Percentiles rank a stretch among this genome's conserved stretches.
Conservation (phyloP, 2,113 vertebrate genomes). For the Cyrtonyx montezumae region DNA sequence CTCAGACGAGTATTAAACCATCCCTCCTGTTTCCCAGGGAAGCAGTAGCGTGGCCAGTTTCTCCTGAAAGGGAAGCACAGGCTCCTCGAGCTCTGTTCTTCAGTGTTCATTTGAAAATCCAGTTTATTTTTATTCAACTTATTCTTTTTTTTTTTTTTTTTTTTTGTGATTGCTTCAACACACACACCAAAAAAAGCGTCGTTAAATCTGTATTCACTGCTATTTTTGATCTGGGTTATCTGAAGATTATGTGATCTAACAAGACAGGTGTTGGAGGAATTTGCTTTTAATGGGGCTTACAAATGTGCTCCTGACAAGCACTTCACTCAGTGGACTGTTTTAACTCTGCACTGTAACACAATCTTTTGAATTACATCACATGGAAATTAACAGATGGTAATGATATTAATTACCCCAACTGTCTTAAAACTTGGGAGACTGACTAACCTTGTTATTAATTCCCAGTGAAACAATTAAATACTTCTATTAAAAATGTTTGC, state of each 20-base stretch:
- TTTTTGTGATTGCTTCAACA: background rate
- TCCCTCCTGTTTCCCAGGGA: accelerated
- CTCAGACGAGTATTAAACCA: background rate
- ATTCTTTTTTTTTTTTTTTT: background rate
- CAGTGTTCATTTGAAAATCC: background rate
- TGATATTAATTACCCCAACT: conserved; percentile 38
- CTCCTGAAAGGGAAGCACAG: background rate
- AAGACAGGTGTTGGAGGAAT: background rate
- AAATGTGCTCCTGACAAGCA: conserved; percentile 22
- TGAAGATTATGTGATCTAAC: conserved; percentile 11
- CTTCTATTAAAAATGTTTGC: conserved; percentile 25
- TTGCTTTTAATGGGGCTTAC: background rate
- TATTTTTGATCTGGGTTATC: conserved; percentile 18
- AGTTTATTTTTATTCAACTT: background rate
- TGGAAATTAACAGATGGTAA: conserved; percentile 12
- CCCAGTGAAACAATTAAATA: background rate
- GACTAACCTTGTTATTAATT: conserved; percentile 39
- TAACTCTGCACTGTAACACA: conserved; percentile 52
- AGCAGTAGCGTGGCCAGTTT: background rate
- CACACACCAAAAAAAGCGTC: background rate
- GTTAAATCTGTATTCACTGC: background rate
- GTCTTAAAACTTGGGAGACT: conserved; percentile 35
- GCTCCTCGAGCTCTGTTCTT: background rate
- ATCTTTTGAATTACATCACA: conserved; percentile 36
- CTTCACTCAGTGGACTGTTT: conserved; percentile 24